A percentile compares a stretch with the other conserved stretches of the same genome.
These are phyloP conservation scores for Cheilosia soror DNA, from an alignment of 2,888 invertebrate species.

Conservation along the genomic window DNA sequence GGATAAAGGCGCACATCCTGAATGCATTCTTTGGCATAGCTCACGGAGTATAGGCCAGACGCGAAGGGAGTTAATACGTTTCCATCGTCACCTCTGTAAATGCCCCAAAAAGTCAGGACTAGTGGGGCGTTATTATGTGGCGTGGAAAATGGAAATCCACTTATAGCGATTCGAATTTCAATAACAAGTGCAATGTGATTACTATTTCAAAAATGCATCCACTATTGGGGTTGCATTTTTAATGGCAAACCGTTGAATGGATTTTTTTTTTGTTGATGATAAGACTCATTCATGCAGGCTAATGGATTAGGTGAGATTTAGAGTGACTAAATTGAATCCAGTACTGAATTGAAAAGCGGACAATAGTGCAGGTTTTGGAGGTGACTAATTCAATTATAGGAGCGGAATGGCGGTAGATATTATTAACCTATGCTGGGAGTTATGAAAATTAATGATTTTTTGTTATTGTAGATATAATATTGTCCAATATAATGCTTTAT, in stretches of 20 bases:
- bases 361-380: neutral
- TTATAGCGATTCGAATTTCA: conserved; percentile 32
- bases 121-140: conserved; percentile 44
- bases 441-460: too few relatives aligned
- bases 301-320: conserved; percentile 22
- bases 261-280: conserved; percentile 1
- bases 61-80: conserved; percentile 71
- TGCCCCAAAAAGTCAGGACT: conserved; percentile 31
- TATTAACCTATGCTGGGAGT: too few relatives aligned
- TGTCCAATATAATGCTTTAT: too few relatives aligned
- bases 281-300: conserved; percentile 1
- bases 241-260: conserved; percentile 16
- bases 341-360: too few relatives aligned
- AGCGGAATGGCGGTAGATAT: neutral
- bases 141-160: conserved; percentile 37
- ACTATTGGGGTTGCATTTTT: conserved; percentile 7
- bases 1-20: conserved; percentile 59
- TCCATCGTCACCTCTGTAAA: conserved; percentile 43
- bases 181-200: conserved; percentile 41
- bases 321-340: neutral
- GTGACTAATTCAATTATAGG: neutral
- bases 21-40: conserved; percentile 45
- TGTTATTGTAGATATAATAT: too few relatives aligned
- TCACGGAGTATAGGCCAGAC: conserved; percentile 23
- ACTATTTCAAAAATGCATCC: conserved; percentile 23